Conservation (phyloP, 2,113 vertebrate species). For the Coregonus clupeaformis region DNA sequence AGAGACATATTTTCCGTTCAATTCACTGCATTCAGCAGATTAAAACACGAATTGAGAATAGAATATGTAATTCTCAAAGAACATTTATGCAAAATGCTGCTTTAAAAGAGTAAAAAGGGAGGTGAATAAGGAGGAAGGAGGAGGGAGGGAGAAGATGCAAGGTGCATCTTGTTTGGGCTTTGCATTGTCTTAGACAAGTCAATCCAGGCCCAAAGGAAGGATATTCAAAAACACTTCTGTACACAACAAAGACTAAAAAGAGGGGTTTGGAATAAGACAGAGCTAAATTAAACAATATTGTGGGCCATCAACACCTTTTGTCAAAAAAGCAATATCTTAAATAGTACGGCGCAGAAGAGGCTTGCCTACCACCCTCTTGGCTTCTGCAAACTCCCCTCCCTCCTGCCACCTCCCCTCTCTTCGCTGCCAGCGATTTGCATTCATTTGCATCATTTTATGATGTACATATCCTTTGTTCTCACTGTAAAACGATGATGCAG, state of each 20-base stretch:
- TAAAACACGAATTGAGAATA: background rate
- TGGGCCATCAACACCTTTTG: constrained; percentile 15
- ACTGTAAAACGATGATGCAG: constrained; percentile 72
- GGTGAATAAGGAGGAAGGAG: constrained; percentile 11
- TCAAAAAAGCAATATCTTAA: constrained; percentile 41
- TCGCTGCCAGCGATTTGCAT: constrained; percentile 83
- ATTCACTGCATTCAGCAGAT: background rate
- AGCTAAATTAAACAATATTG: constrained; percentile 27
- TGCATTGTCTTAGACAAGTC: constrained; percentile 14
- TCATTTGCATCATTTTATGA: constrained; percentile 84
- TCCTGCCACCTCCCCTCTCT: constrained; percentile 60
- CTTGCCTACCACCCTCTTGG: constrained; percentile 52
- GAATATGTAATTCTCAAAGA: constrained; percentile 1
- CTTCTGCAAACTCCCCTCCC: constrained; percentile 46
- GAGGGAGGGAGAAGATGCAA: constrained; percentile 1
- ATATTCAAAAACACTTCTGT: constrained; percentile 16
- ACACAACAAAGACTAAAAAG: background rate
- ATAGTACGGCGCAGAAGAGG: constrained; percentile 22
- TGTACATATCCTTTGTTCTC: constrained; percentile 85
- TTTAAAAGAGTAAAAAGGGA: constrained; percentile 11
- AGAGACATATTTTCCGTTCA: background rate
- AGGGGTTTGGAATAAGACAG: constrained; percentile 38
- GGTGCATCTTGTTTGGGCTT: background rate
- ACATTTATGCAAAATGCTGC: constrained; percentile 23
- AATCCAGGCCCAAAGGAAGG: constrained; percentile 10